Percentiles rank a stretch among this genome's conserved stretches.
Evolutionary conservation across 1,140 invertebrate species (phyloP).

Genomic region (Dendroctonus valens): DNA sequence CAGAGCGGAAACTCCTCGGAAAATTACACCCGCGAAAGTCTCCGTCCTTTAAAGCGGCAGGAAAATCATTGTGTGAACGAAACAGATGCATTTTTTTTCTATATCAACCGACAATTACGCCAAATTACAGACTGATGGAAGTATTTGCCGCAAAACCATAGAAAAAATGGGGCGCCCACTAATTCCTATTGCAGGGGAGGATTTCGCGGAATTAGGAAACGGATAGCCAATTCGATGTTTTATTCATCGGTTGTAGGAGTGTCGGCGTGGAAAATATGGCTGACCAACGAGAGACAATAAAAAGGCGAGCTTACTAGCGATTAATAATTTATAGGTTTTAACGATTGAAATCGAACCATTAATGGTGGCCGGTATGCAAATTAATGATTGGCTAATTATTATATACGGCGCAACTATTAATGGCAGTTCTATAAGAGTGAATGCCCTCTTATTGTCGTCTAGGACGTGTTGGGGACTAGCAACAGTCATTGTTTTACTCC

Average conservation of each 20-base stretch:
- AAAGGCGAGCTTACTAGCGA: constrained; percentile 10
- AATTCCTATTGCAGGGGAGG: too few relatives aligned
- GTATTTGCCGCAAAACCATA: too few relatives aligned
- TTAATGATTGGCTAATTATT: constrained; percentile 30
- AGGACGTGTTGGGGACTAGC: too few relatives aligned
- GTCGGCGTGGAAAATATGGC: constrained; percentile 8
- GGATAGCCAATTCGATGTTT: constrained; percentile 9
- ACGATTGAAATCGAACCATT: constrained; percentile 18
- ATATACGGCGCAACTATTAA: constrained; percentile 12
- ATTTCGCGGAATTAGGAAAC: constrained; percentile 9
- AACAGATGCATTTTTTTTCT: too few relatives aligned
- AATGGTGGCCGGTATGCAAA: constrained; percentile 28
- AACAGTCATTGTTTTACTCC: too few relatives aligned
- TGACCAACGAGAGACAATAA: constrained; percentile 16
- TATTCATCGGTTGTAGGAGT: constrained; percentile 14
- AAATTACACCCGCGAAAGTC: too few relatives aligned
- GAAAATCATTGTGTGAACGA: too few relatives aligned
- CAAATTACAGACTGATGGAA: too few relatives aligned
- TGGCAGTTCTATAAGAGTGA: constrained; percentile 9
- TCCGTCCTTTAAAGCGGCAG: too few relatives aligned
- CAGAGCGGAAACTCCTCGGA: too few relatives aligned
- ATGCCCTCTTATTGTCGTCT: constrained; percentile 6
- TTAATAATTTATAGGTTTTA: constrained; percentile 13
- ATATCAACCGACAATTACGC: too few relatives aligned
- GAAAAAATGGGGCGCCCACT: too few relatives aligned